A percentile compares a stretch with the other conserved stretches of the same genome.
phyloP scores from a whole-genome alignment of 2,113 vertebrate genomes.

The Dipodomys merriami region DNA sequence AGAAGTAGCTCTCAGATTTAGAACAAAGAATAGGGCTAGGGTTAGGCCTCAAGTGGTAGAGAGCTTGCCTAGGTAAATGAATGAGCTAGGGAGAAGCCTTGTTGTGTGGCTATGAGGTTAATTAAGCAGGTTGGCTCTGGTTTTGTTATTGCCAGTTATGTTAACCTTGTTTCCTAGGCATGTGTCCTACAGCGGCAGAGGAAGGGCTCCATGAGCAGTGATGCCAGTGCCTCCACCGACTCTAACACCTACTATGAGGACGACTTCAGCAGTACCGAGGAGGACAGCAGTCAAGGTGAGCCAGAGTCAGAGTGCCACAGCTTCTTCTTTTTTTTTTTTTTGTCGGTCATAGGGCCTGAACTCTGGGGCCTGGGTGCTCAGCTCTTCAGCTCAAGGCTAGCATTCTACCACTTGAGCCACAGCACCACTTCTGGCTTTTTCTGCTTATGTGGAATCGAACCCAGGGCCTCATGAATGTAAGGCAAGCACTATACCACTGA shows the following conservation, averaged over 20 bases:
- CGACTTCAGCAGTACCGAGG: conserved; percentile 99
- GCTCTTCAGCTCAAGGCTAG: too few species aligned
- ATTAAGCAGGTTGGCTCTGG: background rate
- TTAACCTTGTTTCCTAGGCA: conserved; percentile 85
- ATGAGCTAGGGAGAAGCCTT: background rate
- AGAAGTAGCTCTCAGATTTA: background rate
- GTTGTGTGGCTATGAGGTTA: background rate
- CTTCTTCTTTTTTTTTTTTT: background rate
- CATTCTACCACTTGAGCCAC: too few species aligned
- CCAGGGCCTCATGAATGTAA: too few species aligned
- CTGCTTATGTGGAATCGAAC: too few species aligned
- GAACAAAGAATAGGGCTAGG: background rate
- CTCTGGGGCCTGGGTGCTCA: too few species aligned
- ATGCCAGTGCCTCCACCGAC: conserved; percentile 97
- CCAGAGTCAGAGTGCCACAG: background rate
- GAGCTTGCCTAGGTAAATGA: too few species aligned
- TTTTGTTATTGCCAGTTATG: background rate
- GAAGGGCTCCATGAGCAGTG: conserved; percentile 98
- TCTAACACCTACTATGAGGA: conserved; percentile 99
- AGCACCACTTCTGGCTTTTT: too few species aligned
- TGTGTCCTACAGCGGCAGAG: conserved; percentile 98
- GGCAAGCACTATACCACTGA: too few species aligned
- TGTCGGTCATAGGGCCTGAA: too few species aligned
- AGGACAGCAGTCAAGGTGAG: conserved; percentile 99
- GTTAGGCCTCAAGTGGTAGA: too few species aligned